Evolutionary conservation across 37 sponge, comb jelly and placozoan genomes (phyloP).

Genomic region (Lycopodina hypogea): DNA sequence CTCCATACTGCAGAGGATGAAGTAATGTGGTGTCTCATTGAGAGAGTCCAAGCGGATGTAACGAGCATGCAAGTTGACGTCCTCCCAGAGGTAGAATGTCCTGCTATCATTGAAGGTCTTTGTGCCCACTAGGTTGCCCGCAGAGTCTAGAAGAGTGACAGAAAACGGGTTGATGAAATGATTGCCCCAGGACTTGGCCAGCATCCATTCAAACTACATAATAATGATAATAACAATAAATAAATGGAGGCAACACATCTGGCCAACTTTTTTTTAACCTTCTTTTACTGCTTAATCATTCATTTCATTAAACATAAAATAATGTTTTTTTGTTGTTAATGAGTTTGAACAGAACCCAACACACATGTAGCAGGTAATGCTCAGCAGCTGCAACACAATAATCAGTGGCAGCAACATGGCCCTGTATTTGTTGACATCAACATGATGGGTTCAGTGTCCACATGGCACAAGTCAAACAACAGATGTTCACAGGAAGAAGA

Average conservation of each 20-base stretch:
- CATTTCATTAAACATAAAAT: no score
- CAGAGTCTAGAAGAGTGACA: slow-evolving; percentile 32
- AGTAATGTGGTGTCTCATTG: slow-evolving; percentile 19
- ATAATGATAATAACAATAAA: slow-evolving; percentile 1
- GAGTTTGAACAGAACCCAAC: no score
- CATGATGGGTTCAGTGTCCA: no score
- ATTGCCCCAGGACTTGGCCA: slow-evolving; percentile 32
- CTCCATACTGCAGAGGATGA: slow-evolving; percentile 74
- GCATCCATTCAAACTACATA: slow-evolving; percentile 31
- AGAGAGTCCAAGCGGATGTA: slow-evolving; percentile 62
- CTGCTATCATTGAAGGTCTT: slow-evolving; percentile 58
- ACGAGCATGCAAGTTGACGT: slow-evolving; percentile 41
- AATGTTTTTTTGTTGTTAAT: no score
- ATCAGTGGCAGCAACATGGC: no score
- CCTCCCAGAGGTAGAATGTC: slow-evolving; percentile 70
- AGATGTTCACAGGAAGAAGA: no score
- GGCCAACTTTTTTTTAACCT: no score
- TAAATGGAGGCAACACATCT: not conserved
- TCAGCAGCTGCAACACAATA: no score
- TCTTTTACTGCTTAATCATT: no score
- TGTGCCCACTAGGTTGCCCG: slow-evolving; percentile 35
- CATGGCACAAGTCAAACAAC: no score
- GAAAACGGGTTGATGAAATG: slow-evolving; percentile 31
- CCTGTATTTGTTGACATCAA: no score
- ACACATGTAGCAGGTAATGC: no score